Percentiles rank a stretch among this genome's conserved stretches.
Conservation (phyloP, 2,888 invertebrate species). For the Trachelus troglodyta region DNA sequence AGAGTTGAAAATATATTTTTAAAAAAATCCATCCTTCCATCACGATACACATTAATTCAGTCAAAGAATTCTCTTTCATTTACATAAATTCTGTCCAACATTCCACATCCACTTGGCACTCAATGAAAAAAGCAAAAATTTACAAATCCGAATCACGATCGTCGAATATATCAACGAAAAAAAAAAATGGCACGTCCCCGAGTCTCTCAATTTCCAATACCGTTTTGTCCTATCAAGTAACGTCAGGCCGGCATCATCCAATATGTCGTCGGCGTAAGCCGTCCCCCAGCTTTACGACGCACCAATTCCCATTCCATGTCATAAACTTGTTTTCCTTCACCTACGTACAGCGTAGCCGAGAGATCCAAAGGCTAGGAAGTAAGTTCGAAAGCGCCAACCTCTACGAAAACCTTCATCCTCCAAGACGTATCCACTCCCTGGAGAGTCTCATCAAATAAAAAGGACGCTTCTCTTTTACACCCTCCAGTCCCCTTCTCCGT, state of each 20-base stretch:
- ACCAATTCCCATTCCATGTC: constrained; percentile 45
- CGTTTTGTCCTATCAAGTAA: constrained; percentile 21
- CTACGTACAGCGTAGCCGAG: constrained; percentile 4
- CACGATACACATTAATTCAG: background rate
- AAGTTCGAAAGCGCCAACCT: background rate
- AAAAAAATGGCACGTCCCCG: constrained; percentile 18
- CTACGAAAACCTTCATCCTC: constrained; percentile 6
- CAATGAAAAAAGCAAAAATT: background rate
- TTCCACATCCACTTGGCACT: background rate
- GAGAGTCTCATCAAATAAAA: constrained; percentile 28
- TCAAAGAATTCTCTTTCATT: background rate
- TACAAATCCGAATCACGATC: background rate
- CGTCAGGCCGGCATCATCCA: constrained; percentile 14
- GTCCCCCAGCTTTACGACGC: constrained; percentile 35
- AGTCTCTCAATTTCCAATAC: constrained; percentile 24
- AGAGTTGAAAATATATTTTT: background rate
- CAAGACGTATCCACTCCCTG: constrained; percentile 2
- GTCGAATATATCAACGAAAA: constrained; percentile 9
- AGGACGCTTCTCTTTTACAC: constrained; percentile 16
- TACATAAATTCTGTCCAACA: background rate
- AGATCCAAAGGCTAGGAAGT: background rate
- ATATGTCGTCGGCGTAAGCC: constrained; percentile 12
- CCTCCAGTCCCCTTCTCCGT: background rate
- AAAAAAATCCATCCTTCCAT: background rate
- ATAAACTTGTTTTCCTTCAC: constrained; percentile 48